phyloP scores from a whole-genome alignment of 1,140 invertebrate genomes.

The Camponotus vicinus region DNA sequence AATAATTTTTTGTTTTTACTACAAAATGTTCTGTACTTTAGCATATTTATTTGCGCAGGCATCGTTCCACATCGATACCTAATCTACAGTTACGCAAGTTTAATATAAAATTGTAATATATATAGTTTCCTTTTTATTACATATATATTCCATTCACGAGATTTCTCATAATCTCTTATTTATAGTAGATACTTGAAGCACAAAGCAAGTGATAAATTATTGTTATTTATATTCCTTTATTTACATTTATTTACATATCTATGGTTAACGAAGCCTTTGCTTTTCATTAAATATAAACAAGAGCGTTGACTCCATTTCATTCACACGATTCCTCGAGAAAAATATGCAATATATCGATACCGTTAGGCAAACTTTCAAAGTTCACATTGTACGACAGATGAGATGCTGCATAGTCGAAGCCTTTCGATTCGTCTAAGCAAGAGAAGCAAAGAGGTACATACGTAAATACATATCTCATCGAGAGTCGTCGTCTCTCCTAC shows the following conservation, averaged over 20 bases:
- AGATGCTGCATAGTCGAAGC: neutral
- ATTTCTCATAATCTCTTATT: neutral
- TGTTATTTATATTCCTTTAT: neutral
- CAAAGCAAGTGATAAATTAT: neutral
- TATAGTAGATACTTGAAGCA: neutral
- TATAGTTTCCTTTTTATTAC: neutral
- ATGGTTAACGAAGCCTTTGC: neutral
- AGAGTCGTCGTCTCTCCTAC: neutral
- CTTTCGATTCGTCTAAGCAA: neutral
- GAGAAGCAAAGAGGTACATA: constrained; percentile 2
- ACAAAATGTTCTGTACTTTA: no score
- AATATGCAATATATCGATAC: neutral
- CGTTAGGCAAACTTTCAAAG: constrained; percentile 48
- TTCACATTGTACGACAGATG: constrained; percentile 19
- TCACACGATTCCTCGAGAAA: constrained; percentile 4
- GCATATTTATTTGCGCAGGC: no score
- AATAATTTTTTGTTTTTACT: neutral
- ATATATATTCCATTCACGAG: neutral
- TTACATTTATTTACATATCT: no score
- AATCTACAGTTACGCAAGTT: neutral
- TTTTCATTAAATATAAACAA: neutral
- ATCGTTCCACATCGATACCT: no score
- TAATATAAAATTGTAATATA: neutral
- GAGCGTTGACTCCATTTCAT: neutral
- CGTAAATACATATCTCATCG: neutral